Evolutionary conservation across 2,888 invertebrate genomes (phyloP).

Genomic region (Spilarctia lutea): DNA sequence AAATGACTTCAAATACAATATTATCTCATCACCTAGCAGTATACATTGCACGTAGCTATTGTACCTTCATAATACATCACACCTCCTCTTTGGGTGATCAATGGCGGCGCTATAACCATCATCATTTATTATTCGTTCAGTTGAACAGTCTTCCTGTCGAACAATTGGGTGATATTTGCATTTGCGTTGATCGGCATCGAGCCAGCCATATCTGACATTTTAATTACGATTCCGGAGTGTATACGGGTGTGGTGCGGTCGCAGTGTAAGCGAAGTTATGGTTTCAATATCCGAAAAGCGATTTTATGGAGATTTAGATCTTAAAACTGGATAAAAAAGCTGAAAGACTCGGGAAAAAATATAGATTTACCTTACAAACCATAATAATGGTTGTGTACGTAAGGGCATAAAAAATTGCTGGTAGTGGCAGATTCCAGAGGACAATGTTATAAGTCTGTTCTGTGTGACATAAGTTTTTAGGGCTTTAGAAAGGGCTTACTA

Average conservation of each 20-base stretch:
- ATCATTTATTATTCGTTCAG: conserved; percentile 52
- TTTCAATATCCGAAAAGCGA: neutral
- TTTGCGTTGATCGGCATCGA: conserved; percentile 66
- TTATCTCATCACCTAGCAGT: conserved; percentile 2
- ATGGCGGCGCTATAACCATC: conserved; percentile 20
- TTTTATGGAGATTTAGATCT: neutral
- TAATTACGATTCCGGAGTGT: conserved; percentile 78
- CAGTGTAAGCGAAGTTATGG: conserved; percentile 31
- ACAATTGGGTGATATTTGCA: conserved; percentile 67
- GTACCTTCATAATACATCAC: conserved; percentile 12
- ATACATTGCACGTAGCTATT: conserved; percentile 18
- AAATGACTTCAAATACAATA: neutral
- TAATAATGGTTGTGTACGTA: neutral
- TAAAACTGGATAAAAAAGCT: neutral
- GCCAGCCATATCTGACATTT: conserved; percentile 78
- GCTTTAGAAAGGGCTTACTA: no score
- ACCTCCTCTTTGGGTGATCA: conserved; percentile 21
- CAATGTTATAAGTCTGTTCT: no score
- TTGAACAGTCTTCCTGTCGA: conserved; percentile 50
- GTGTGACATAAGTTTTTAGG: no score
- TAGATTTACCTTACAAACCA: neutral
- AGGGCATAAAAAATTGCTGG: neutral
- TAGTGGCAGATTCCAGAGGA: neutral
- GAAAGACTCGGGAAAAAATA: neutral
- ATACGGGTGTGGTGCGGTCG: conserved; percentile 51